phyloP scores from a whole-genome alignment of 1,140 invertebrate species.

The Manduca sexta region DNA sequence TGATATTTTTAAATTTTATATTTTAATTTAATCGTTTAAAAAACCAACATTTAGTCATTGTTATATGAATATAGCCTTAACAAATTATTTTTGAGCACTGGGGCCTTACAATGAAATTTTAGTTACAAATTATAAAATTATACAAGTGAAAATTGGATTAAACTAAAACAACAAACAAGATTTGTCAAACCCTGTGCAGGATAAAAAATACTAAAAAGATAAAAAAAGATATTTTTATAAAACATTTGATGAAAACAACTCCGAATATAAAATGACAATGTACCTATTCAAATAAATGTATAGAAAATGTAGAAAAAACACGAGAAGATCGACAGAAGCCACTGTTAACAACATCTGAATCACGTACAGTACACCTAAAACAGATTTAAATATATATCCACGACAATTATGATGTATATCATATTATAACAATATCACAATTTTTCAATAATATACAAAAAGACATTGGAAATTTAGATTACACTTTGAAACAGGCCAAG shows the following conservation, averaged over 20 bases:
- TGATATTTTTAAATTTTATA: slow-evolving; percentile 27
- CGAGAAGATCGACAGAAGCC: neutral
- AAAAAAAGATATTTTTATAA: too few relatives aligned
- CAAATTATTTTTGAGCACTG: slow-evolving; percentile 46
- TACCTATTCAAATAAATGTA: too few relatives aligned
- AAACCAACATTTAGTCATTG: slow-evolving; percentile 32
- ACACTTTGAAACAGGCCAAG: slow-evolving; percentile 63
- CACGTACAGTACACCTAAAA: slow-evolving; percentile 4
- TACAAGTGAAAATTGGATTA: too few relatives aligned
- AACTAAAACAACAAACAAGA: too few relatives aligned
- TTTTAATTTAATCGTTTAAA: slow-evolving; percentile 23
- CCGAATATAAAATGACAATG: too few relatives aligned
- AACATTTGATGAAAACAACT: too few relatives aligned
- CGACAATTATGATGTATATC: slow-evolving; percentile 47
- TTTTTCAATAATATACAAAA: slow-evolving; percentile 71
- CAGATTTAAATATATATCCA: slow-evolving; percentile 47
- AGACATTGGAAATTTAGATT: slow-evolving; percentile 61
- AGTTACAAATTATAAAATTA: neutral
- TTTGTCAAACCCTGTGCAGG: too few relatives aligned
- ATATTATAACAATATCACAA: slow-evolving; percentile 70
- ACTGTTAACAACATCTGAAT: neutral
- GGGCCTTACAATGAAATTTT: slow-evolving; percentile 15
- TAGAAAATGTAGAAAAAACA: neutral
- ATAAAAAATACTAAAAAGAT: too few relatives aligned
- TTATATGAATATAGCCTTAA: slow-evolving; percentile 33